These are phyloP conservation scores for Calliopsis andreniformis DNA, from an alignment of 1,140 invertebrate genomes.

Conservation along the genomic window DNA sequence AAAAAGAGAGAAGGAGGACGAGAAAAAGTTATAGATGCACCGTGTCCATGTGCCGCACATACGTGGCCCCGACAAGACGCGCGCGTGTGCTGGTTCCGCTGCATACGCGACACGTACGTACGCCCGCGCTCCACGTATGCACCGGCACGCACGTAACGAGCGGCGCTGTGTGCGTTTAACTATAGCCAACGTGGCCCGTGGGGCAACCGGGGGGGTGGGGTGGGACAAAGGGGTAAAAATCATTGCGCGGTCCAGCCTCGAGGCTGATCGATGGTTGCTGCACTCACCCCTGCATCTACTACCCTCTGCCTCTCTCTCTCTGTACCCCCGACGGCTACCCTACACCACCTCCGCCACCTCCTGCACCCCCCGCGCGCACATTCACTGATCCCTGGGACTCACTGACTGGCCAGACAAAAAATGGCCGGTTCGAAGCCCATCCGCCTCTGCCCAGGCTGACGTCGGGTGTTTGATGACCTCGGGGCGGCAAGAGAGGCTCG, in stretches of 20 bases:
- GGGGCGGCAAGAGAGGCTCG: slow-evolving; percentile 72
- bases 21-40: slow-evolving; percentile 69
- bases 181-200: slow-evolving; percentile 73
- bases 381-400: slow-evolving; percentile 82
- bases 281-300: slow-evolving; percentile 70
- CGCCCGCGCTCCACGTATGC: slow-evolving; percentile 35
- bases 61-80: slow-evolving; percentile 46
- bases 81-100: slow-evolving; percentile 53
- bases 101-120: slow-evolving; percentile 67
- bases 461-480: slow-evolving; percentile 81
- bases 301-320: slow-evolving; percentile 72
- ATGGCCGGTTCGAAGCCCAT: slow-evolving; percentile 79
- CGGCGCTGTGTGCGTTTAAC: slow-evolving; percentile 48
- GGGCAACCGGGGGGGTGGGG: slow-evolving; percentile 70
- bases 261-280: slow-evolving; percentile 82
- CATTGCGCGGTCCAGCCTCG: slow-evolving; percentile 82
- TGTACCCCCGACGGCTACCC: slow-evolving; percentile 45
- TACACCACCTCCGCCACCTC: slow-evolving; percentile 39
- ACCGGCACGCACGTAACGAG: slow-evolving; percentile 44
- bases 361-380: slow-evolving; percentile 60
- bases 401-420: slow-evolving; percentile 82
- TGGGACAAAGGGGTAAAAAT: slow-evolving; percentile 82
- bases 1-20: slow-evolving; percentile 31
- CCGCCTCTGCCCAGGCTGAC: slow-evolving; percentile 77
- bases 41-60: slow-evolving; percentile 48